A percentile compares a stretch with the other conserved stretches of the same genome.
Conservation (phyloP, 2,888 invertebrate genomes). For the Drosophila meridiana region DNA sequence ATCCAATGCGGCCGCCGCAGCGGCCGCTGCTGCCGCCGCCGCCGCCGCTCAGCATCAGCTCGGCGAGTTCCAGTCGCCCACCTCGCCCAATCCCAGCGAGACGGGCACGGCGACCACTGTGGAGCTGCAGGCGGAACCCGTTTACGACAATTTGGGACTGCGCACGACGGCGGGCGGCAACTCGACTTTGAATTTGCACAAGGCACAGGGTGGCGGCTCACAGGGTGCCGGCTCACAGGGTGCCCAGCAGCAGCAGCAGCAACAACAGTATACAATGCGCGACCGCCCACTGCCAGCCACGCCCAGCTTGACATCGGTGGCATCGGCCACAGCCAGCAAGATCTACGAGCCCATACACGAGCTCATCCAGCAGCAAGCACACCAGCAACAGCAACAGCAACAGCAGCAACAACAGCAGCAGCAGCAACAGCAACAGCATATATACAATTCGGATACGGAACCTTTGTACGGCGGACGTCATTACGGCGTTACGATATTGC, state of each 20-base stretch:
- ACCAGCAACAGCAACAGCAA: constrained; percentile 47
- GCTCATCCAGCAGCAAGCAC: constrained; percentile 72
- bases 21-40: constrained; percentile 45
- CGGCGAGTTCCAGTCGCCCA: constrained; percentile 84
- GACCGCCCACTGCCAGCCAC: constrained; percentile 89
- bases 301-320: constrained; percentile 84
- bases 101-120: constrained; percentile 85
- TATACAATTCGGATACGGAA: constrained; percentile 79
- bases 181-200: constrained; percentile 91
- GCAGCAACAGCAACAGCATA: constrained; percentile 62
- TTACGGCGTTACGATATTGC: constrained; percentile 82
- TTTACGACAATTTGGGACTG: constrained; percentile 94
- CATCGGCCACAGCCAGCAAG: constrained; percentile 69
- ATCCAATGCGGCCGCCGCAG: constrained; percentile 57
- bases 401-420: constrained; percentile 55
- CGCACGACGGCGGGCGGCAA: constrained; percentile 95
- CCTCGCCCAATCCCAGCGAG: constrained; percentile 84
- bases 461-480: constrained; percentile 82
- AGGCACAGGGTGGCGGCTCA: constrained; percentile 80
- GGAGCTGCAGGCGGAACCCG: constrained; percentile 89
- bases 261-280: constrained; percentile 87
- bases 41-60: constrained; percentile 83
- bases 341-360: constrained; percentile 85
- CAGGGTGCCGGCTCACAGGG: constrained; percentile 10
- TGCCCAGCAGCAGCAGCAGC: constrained; percentile 8